Evolutionary conservation across 2,888 invertebrate species (phyloP).

Genomic region (Neoitamus cyanurus): DNA sequence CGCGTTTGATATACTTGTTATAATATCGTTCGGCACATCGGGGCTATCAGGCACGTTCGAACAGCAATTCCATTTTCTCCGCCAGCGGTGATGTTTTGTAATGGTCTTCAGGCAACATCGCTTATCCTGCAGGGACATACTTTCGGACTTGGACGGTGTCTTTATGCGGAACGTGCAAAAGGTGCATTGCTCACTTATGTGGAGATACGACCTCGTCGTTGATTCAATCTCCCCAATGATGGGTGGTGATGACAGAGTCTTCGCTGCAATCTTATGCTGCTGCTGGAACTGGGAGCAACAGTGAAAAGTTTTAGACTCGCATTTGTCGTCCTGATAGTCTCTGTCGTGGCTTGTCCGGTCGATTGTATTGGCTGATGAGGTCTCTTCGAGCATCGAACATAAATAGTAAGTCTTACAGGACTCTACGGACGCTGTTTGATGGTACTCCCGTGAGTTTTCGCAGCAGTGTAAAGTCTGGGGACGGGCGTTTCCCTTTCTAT

Average conservation of each 20-base stretch:
- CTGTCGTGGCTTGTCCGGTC: constrained; percentile 46
- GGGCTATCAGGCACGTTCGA: constrained; percentile 72
- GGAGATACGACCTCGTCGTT: constrained; percentile 56
- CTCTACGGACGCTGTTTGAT: constrained; percentile 56
- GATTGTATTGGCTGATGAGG: constrained; percentile 59
- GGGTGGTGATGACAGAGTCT: constrained; percentile 57
- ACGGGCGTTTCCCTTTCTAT: constrained; percentile 53
- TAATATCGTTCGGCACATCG: constrained; percentile 68
- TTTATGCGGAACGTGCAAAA: constrained; percentile 65
- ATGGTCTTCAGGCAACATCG: constrained; percentile 62
- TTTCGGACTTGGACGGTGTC: constrained; percentile 56
- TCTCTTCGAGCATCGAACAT: constrained; percentile 69
- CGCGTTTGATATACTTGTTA: constrained; percentile 61
- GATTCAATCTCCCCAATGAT: constrained; percentile 58
- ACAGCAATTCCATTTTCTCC: constrained; percentile 72
- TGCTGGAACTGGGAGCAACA: constrained; percentile 66
- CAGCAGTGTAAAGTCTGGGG: constrained; percentile 66
- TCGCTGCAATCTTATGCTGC: constrained; percentile 50
- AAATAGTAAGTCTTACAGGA: constrained; percentile 64
- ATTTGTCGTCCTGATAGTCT: constrained; percentile 50
- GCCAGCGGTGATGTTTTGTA: constrained; percentile 67
- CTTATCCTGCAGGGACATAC: constrained; percentile 54
- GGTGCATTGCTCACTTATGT: constrained; percentile 65
- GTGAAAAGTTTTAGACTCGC: constrained; percentile 62
- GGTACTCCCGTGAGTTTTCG: constrained; percentile 64